A percentile compares a stretch with the other conserved stretches of the same genome.
These are phyloP conservation scores for Gavia stellata DNA, from an alignment of 2,113 vertebrate species.

Conservation along the genomic window DNA sequence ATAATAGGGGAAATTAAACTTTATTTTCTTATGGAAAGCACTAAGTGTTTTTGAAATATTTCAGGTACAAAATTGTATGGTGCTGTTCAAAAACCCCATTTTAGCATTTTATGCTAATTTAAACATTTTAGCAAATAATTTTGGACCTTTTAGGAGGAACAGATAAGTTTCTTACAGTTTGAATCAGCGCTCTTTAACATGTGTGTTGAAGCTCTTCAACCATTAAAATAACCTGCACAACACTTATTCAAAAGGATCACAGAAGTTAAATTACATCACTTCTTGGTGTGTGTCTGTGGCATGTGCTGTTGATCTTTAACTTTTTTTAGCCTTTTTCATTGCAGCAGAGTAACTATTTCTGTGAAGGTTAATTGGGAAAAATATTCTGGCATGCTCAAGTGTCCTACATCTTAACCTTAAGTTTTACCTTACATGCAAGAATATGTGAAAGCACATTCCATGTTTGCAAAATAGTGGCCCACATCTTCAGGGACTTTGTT, in stretches of 20 bases:
- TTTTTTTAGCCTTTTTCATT: not conserved
- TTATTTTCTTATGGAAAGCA: not conserved
- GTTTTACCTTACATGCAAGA: not conserved
- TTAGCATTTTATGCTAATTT: too few relatives aligned
- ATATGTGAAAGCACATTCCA: not conserved
- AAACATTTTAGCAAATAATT: not conserved
- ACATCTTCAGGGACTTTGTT: not conserved
- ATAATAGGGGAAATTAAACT: not conserved
- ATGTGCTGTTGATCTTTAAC: not conserved
- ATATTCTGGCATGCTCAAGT: not conserved
- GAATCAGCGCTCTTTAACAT: not conserved
- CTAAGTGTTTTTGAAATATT: not conserved
- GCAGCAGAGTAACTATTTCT: not conserved
- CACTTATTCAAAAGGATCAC: not conserved
- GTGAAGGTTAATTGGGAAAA: not conserved
- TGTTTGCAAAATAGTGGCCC: not conserved
- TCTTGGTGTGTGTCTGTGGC: not conserved
- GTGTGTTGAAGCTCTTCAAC: not conserved
- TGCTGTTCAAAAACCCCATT: not conserved
- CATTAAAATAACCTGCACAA: not conserved
- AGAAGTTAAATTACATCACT: not conserved
- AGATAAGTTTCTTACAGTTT: not conserved
- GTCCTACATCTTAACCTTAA: not conserved
- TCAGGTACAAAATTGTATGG: not conserved
- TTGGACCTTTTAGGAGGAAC: not conserved